Evolutionary conservation across 2,888 invertebrate genomes (phyloP).

Genomic region (Macrosoma leucophasiata): DNA sequence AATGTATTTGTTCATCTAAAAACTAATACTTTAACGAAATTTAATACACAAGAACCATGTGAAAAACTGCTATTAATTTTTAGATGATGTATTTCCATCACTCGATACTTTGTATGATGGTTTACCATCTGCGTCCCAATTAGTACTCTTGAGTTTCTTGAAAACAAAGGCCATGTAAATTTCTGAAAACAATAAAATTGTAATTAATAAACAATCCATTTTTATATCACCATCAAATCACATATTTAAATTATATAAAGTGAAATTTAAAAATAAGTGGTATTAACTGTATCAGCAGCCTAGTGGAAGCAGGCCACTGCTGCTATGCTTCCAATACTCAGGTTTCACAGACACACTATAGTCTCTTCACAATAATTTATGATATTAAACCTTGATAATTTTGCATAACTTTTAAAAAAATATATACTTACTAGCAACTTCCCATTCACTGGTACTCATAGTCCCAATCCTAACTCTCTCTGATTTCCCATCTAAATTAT

Average conservation of each 20-base stretch:
- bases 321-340: no score
- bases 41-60: constrained; percentile 1
- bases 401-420: constrained; percentile 1
- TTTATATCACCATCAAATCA: not conserved
- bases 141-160: constrained; percentile 80
- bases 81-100: constrained; percentile 6
- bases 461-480: constrained; percentile 81
- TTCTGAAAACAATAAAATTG: constrained; percentile 66
- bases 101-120: constrained; percentile 49
- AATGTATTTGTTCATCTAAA: no score
- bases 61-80: not conserved
- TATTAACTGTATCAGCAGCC: no score
- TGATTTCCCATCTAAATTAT: constrained; percentile 46
- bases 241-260: not conserved
- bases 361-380: no score
- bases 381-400: no score
- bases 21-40: no score
- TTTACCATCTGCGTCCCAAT: constrained; percentile 76
- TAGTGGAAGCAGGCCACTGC: no score
- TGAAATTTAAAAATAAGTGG: no score
- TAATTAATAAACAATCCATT: constrained; percentile 1
- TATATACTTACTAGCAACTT: constrained; percentile 86
- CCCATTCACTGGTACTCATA: constrained; percentile 93
- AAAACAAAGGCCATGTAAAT: constrained; percentile 87
- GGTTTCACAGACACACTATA: no score